Evolutionary conservation across 2,888 invertebrate genomes (phyloP), one percentile per base, ranked within the genome.

Genomic region (Eledona agricola): DNA sequence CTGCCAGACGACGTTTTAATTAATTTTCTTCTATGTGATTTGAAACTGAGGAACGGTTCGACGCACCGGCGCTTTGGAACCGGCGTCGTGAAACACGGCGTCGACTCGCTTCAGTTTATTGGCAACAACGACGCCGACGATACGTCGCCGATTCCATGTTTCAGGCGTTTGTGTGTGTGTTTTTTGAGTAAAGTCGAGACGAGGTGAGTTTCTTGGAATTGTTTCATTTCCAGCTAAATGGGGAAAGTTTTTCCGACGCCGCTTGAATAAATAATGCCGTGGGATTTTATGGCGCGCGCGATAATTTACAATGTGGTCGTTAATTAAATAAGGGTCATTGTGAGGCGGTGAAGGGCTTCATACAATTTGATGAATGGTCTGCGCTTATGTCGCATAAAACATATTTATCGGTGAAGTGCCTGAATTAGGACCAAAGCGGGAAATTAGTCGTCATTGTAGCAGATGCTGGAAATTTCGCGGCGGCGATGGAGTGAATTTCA

Each of bases 371-470:
- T 45, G 31, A 51, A 51, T 51, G 31, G 35, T 4, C 10, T 19
- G 6, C n/a, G 37, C 37, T 17, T 12, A 40, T 47, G 54, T 46
- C 56, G 59, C 63, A 58, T 57, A 49, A 60, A 65, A 70, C 66
- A 68, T 67, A 70, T 67, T 69, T 68, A 71, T 65, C 66, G 66
- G 56, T 61, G 12, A 15, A 58, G 63, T 63, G 63, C 59, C 66
- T 63, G 62, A 46, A 56, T 52, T 57, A 62, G 63, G 67, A 59
- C 57, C 52, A 60, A 68, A 65, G 67, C 67, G 69, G 69, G 69
- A 70, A 70, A 72, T 72, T 71, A 70, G 68, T 61, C 62, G 66
- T 66, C 67, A 62, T 55, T 62, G 66, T 67, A 70, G 68, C 69
- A 70, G 68, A 70, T 71, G 71, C 26, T 10, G 32, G 42, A 50